Conservation (phyloP, 2,113 vertebrate species). For the Amphiprion ocellaris region DNA sequence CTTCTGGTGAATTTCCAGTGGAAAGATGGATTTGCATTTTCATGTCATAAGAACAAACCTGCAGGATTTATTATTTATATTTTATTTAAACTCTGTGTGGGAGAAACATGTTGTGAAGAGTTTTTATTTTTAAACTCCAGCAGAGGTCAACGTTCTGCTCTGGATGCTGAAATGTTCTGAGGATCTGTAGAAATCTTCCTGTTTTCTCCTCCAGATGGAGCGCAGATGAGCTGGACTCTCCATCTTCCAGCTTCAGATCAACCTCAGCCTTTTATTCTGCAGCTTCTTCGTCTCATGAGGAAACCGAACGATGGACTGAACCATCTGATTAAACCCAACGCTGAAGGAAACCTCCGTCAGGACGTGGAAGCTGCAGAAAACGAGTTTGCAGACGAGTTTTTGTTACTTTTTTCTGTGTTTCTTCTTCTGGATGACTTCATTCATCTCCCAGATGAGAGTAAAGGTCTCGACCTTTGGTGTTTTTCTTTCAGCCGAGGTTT, state of each 20-base stretch:
- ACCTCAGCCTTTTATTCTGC: constrained; percentile 64
- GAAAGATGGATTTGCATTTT: background rate
- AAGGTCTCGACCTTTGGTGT: constrained; percentile 63
- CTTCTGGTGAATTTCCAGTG: background rate
- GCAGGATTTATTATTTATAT: background rate
- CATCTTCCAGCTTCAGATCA: constrained; percentile 70
- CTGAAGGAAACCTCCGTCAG: too few species aligned
- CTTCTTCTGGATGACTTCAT: constrained; percentile 61
- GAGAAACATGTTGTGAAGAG: background rate
- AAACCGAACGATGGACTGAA: constrained; percentile 46
- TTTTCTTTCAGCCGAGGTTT: constrained; percentile 66
- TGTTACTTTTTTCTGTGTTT: background rate
- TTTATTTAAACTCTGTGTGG: constrained; percentile 9
- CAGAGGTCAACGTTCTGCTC: background rate
- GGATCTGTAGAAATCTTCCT: background rate
- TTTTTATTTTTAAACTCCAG: constrained; percentile 4
- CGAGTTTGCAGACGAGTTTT: too few species aligned
- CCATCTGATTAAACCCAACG: constrained; percentile 39
- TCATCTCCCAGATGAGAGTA: constrained; percentile 56
- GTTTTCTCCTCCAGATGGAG: constrained; percentile 8
- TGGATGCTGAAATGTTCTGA: background rate
- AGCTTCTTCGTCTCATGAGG: constrained; percentile 74
- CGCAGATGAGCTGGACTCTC: constrained; percentile 76
- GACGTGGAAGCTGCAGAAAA: too few species aligned
- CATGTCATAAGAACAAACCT: background rate